Conservation (phyloP, 2,113 vertebrate species). For the Anser cygnoides region DNA sequence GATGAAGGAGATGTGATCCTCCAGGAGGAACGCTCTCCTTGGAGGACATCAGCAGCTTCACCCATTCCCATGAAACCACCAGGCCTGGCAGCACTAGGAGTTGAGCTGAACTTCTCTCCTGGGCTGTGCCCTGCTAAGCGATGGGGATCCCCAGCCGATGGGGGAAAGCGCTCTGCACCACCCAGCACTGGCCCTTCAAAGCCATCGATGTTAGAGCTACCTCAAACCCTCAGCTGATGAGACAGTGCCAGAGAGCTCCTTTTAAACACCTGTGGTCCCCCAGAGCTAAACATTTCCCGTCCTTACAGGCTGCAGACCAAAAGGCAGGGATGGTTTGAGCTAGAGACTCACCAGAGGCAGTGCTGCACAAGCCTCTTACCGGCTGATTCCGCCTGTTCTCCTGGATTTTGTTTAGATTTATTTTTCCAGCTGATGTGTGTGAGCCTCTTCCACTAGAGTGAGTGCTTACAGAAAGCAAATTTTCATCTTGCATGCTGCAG, state of each 20-base stretch:
- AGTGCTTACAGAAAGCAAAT: background rate
- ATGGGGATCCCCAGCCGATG: background rate
- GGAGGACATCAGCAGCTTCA: background rate
- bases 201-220: fast-evolving
- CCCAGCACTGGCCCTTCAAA: background rate
- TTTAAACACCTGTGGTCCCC: background rate
- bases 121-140: fast-evolving
- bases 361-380: fast-evolving
- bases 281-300: background rate
- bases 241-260: background rate
- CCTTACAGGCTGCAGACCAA: background rate
- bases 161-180: background rate
- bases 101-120: background rate
- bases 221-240: background rate
- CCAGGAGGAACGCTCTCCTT: background rate
- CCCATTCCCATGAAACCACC: background rate
- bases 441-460: background rate
- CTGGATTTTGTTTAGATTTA: background rate
- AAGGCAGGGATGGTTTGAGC: background rate
- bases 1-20: fast-evolving
- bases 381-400: background rate
- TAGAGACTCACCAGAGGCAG: background rate
- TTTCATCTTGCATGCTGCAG: background rate
- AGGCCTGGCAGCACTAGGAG: fast-evolving
- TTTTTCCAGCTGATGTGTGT: background rate